Evolutionary conservation across 2,113 vertebrate species (phyloP).

Genomic region (Saguinus midas): DNA sequence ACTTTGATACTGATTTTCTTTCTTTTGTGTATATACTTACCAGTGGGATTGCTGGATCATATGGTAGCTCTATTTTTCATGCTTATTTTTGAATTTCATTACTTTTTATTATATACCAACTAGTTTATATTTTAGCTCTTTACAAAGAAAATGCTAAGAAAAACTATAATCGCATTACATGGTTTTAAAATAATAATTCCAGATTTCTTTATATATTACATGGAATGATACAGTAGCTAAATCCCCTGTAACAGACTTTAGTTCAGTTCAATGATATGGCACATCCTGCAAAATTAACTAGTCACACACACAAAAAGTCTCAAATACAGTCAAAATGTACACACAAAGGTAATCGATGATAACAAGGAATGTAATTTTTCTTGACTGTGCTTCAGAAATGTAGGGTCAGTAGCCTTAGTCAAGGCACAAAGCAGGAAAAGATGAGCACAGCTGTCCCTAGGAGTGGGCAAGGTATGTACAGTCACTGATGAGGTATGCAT

Average conservation of each 20-base stretch:
- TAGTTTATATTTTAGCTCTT: slow-evolving; percentile 83
- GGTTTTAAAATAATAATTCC: slow-evolving; percentile 81
- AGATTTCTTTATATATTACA: slow-evolving; percentile 82
- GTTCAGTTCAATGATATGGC: slow-evolving; percentile 86
- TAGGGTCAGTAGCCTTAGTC: slow-evolving; percentile 82
- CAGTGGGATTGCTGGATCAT: too few species aligned
- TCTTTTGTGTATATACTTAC: too few species aligned
- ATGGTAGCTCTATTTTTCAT: too few species aligned
- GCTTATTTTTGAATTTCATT: slow-evolving; percentile 78
- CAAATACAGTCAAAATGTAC: slow-evolving; percentile 82
- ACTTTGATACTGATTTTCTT: too few species aligned
- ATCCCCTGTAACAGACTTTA: slow-evolving; percentile 79
- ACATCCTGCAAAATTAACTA: slow-evolving; percentile 86
- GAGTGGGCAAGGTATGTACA: slow-evolving; percentile 81
- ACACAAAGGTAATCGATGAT: slow-evolving; percentile 84
- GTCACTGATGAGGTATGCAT: slow-evolving; percentile 87
- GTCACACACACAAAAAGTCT: slow-evolving; percentile 77
- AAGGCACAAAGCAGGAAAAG: slow-evolving; percentile 85
- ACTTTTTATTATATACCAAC: slow-evolving; percentile 86
- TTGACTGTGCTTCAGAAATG: slow-evolving; percentile 85
- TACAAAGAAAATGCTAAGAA: slow-evolving; percentile 84
- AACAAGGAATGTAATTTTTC: slow-evolving; percentile 87
- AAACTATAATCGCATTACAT: slow-evolving; percentile 81
- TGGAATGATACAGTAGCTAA: slow-evolving; percentile 84
- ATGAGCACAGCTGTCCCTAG: slow-evolving; percentile 82